Percentiles rank a stretch among this genome's conserved stretches.
Conservation (phyloP, 1,140 invertebrate genomes). For the Agrilus planipennis region DNA sequence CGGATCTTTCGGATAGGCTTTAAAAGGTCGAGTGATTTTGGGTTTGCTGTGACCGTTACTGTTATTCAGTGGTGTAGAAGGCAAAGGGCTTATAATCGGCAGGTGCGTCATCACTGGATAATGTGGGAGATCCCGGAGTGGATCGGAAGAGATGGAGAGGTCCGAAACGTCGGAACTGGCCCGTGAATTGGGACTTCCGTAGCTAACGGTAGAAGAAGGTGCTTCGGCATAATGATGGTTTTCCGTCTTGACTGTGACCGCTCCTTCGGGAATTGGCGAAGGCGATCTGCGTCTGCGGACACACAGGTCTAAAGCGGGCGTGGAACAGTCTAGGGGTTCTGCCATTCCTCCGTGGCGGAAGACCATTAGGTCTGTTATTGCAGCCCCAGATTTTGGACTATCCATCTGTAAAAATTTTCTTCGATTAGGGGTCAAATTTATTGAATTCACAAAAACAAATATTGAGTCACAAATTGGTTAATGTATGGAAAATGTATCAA, state of each 20-base stretch:
- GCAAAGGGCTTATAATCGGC: background rate
- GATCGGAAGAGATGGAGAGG: background rate
- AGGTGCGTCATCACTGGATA: background rate
- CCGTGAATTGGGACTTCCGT: background rate
- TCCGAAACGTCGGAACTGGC: background rate
- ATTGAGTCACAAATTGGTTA: too few relatives aligned
- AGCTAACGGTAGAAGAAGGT: background rate
- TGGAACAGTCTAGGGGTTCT: constrained; percentile 7
- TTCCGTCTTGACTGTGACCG: background rate
- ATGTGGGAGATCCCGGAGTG: background rate
- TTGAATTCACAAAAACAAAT: too few relatives aligned
- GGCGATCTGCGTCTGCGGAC: background rate
- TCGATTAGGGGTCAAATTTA: too few relatives aligned
- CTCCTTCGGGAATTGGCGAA: background rate
- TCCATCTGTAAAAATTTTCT: background rate
- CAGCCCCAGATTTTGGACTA: background rate
- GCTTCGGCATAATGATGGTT: background rate
- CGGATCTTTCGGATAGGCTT: constrained; percentile 59
- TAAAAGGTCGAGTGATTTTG: constrained; percentile 48
- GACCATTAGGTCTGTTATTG: background rate
- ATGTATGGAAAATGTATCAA: too few relatives aligned
- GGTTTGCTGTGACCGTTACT: background rate
- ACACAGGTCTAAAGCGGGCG: constrained; percentile 6
- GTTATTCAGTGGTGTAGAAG: background rate
- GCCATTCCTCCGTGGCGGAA: constrained; percentile 1